Conservation (phyloP, 2,797 vertebrate species). For the Siniperca obscura region DNA sequence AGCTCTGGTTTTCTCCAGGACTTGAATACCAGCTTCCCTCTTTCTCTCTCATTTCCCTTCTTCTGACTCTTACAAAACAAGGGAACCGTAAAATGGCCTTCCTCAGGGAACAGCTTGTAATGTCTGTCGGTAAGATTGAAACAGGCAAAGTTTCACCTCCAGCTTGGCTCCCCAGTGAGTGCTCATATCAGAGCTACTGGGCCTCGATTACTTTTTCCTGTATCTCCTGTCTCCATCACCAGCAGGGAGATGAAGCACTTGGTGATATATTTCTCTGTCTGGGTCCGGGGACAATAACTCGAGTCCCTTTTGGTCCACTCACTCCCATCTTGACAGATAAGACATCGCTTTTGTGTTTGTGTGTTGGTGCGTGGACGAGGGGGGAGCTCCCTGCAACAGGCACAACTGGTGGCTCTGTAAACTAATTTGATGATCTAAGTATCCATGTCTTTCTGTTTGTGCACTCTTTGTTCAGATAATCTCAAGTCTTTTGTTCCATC, state of each 20-base stretch:
- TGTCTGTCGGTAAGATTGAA: conserved; percentile 71
- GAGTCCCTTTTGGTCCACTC: conserved; percentile 55
- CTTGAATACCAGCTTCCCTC: conserved; percentile 8
- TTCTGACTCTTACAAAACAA: conserved; percentile 45
- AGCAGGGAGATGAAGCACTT: conserved; percentile 48
- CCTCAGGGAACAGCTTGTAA: conserved; percentile 63
- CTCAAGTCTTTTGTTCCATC: conserved; percentile 49
- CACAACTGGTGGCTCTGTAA: conserved; percentile 39
- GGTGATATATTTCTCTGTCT: conserved; percentile 60
- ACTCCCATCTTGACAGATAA: conserved; percentile 46
- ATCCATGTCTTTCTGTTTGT: conserved; percentile 49
- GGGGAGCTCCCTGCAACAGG: conserved; percentile 11
- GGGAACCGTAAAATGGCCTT: conserved; percentile 50
- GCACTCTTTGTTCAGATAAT: conserved; percentile 41
- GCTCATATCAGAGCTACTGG: conserved; percentile 57
- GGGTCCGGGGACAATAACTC: conserved; percentile 48
- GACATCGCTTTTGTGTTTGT: conserved; percentile 30
- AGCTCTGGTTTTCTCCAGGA: conserved; percentile 17
- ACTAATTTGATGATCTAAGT: conserved; percentile 52
- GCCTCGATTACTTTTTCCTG: conserved; percentile 67
- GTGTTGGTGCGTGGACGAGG: conserved; percentile 21
- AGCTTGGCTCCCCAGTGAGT: conserved; percentile 59
- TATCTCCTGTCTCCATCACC: conserved; percentile 64
- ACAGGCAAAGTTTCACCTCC: conserved; percentile 67
- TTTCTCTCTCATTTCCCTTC: conserved; percentile 20